Evolutionary conservation across 2,888 invertebrate species (phyloP), one percentile per base, ranked within the genome.

Genomic region (Lasioglossum lativentre): DNA sequence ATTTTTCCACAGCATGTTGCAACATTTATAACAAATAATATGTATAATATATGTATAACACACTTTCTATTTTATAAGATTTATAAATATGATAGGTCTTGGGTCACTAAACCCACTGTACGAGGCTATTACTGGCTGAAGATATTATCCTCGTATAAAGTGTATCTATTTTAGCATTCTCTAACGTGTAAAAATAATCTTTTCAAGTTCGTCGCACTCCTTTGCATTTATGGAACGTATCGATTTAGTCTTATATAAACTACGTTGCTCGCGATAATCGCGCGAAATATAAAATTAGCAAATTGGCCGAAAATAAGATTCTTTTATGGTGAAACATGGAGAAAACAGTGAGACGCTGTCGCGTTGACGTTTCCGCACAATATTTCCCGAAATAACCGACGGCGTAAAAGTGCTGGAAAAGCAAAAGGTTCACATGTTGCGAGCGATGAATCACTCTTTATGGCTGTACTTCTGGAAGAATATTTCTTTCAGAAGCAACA

Each of bases 391-490:
- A 85, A 86, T 85, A 78, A 81, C 80, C 34, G 77, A 68, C 72
- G 71, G 56, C 6, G 45, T 71, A 40, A 45, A 83, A 75, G 42
- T 19, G 59, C 52, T 70, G 27, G 74, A 83, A 78, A 85, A 70
- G 42, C 71, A 52, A 72, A 34, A 56, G 42, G 72, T 85, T 72
- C 75, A 63, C 72, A 27, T 27, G 75, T 59, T 80, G 56, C 75
- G 14, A 38, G 27, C 47, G 27, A 86, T 86, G 81, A 85, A 81
- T 86, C 86, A 86, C 73, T 71, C 78, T 85, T 86, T 86, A 85
- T 73, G 27, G 68, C 52, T 27, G 34, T 80, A 70, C 78, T 78
- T 83, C 75, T 78, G 78, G 30, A 70, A 47, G 72, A 78, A 81
- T 78, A 86, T 85, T 85, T 78, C 80, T 75, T 72, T 47, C 14